phyloP scores from a whole-genome alignment of 2,797 vertebrate genomes.

The Pelochelys cantorii region DNA sequence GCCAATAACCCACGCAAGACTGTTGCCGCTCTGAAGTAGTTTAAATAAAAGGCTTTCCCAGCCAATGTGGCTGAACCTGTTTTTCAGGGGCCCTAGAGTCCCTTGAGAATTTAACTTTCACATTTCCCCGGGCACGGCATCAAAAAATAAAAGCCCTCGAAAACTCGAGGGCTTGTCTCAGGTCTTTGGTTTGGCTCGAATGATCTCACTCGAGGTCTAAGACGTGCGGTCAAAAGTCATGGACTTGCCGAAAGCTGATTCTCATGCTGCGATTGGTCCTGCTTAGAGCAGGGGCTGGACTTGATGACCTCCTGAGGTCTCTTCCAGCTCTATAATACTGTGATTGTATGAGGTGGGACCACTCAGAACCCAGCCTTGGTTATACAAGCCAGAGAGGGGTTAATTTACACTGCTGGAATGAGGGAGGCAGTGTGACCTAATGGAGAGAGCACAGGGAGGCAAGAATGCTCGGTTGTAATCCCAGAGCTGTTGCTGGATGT shows the following conservation, averaged over 20 bases:
- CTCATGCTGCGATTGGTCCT: no score
- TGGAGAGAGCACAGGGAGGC: no score
- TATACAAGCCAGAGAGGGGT: no score
- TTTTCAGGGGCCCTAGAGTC: background rate
- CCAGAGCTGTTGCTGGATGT: no score
- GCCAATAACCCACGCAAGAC: background rate
- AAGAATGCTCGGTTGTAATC: no score
- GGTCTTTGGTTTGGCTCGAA: background rate
- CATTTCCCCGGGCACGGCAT: background rate
- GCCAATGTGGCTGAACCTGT: background rate
- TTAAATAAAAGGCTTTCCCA: background rate
- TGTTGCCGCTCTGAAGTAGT: background rate
- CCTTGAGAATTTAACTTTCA: background rate
- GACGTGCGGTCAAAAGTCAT: background rate
- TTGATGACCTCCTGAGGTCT: no score
- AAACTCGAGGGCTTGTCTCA: background rate
- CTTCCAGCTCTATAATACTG: no score
- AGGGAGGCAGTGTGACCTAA: background rate
- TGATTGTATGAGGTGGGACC: background rate
- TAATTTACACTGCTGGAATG: background rate
- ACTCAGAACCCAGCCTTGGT: background rate
- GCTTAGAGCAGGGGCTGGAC: background rate
- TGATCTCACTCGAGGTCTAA: background rate
- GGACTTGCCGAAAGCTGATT: background rate
- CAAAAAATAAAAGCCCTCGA: background rate